phyloP scores from a whole-genome alignment of 1,140 invertebrate species.

The Drosophila aff. region DNA sequence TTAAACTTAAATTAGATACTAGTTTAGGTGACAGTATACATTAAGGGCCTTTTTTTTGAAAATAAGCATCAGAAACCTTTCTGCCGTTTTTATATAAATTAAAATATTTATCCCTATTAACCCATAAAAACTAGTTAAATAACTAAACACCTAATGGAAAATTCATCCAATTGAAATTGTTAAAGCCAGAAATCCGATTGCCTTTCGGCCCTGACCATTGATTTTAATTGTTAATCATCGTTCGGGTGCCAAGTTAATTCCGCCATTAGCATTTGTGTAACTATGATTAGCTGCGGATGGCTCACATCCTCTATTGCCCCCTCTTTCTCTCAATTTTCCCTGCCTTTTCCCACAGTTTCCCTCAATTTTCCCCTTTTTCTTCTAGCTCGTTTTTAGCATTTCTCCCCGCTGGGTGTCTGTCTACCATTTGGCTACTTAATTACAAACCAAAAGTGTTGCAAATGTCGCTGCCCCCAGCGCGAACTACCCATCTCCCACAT shows the following conservation, averaged over 20 bases:
- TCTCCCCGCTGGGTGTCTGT: conserved; percentile 12
- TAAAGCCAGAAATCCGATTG: not conserved
- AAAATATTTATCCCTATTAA: not conserved
- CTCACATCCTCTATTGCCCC: conserved; percentile 1
- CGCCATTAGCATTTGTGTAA: conserved; percentile 36
- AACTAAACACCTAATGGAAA: not conserved
- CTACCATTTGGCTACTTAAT: conserved; percentile 57
- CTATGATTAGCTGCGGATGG: conserved; percentile 42
- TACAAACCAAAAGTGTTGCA: conserved; percentile 61
- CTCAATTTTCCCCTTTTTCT: not conserved
- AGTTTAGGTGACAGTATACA: not conserved
- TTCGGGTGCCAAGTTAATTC: conserved; percentile 28
- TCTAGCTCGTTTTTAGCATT: not conserved
- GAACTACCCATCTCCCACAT: conserved; percentile 9
- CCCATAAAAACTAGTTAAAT: not conserved
- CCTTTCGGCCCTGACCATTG: conserved; percentile 18
- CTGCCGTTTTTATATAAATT: not conserved
- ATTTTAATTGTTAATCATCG: conserved; percentile 31
- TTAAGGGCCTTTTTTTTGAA: not conserved
- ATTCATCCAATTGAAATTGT: not conserved
- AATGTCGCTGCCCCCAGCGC: conserved; percentile 46
- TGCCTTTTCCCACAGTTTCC: not conserved
- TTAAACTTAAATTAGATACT: no score
- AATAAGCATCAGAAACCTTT: no score
- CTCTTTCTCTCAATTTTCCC: not conserved